These are phyloP conservation scores for Propithecus deckenii DNA, from an alignment of 2,797 vertebrate genomes.

Conservation along the genomic window DNA sequence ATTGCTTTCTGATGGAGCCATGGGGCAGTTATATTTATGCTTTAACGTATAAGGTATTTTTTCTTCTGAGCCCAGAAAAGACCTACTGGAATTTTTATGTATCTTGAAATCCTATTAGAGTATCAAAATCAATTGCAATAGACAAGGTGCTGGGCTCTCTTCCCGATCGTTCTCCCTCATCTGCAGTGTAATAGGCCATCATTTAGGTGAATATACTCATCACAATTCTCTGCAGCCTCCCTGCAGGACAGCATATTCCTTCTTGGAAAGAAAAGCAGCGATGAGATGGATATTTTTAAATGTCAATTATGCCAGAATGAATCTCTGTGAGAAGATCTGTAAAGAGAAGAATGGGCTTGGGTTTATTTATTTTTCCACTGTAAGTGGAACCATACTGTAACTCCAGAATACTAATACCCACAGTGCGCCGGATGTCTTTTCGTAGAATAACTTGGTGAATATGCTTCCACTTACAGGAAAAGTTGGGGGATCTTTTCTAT, in stretches of 20 bases:
- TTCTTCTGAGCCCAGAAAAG: neutral
- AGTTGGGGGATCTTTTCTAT: neutral
- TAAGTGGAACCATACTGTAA: neutral
- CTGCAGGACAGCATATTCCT: neutral
- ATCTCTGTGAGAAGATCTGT: slow-evolving; percentile 46
- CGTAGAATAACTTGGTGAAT: neutral
- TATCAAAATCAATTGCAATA: neutral
- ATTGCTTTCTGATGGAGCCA: neutral
- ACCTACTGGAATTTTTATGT: neutral
- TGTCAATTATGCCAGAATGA: slow-evolving; percentile 52
- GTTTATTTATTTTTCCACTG: slow-evolving; percentile 38
- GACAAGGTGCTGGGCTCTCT: neutral
- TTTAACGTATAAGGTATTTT: neutral
- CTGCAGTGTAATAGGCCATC: neutral
- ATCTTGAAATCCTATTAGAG: neutral
- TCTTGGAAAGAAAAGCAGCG: slow-evolving; percentile 18
- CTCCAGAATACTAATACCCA: neutral
- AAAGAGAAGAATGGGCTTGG: slow-evolving; percentile 40
- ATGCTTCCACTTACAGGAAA: neutral
- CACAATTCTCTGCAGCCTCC: neutral
- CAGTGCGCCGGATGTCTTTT: neutral
- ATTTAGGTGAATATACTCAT: neutral
- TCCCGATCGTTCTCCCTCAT: neutral
- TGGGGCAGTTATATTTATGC: neutral
- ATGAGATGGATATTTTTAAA: slow-evolving; percentile 47